A percentile compares a stretch with the other conserved stretches of the same genome.
Conservation (phyloP, 1,140 invertebrate species). For the Andrena cerasifolii region DNA sequence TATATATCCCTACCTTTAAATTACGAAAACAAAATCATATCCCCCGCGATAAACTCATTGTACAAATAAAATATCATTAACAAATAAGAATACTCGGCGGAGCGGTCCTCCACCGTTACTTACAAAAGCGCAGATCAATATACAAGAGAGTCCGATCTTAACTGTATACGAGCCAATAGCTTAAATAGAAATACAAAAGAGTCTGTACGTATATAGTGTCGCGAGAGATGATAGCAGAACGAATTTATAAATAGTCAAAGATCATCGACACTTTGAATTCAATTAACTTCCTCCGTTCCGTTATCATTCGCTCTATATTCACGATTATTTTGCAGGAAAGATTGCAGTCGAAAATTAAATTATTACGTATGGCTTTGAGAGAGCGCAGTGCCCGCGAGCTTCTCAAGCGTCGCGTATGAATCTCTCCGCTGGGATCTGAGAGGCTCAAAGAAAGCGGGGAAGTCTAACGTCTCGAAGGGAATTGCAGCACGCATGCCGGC, state of each 20-base stretch:
- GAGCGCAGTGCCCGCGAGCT: too few species aligned
- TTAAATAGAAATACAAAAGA: constrained; percentile 26
- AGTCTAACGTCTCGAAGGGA: background rate
- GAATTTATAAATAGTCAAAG: background rate
- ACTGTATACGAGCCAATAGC: background rate
- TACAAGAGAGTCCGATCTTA: constrained; percentile 29
- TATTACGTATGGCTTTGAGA: background rate
- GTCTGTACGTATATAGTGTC: background rate
- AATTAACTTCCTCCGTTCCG: constrained; percentile 3
- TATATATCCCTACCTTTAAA: constrained; percentile 4
- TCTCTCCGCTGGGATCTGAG: background rate
- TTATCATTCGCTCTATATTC: constrained; percentile 23
- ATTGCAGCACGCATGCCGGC: background rate
- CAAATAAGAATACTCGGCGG: constrained; percentile 28
- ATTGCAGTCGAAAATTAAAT: constrained; percentile 27
- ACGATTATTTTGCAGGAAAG: background rate
- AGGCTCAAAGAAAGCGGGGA: background rate
- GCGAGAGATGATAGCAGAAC: constrained; percentile 35
- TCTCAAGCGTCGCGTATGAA: background rate
- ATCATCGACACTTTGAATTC: background rate
- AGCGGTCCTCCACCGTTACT: constrained; percentile 1
- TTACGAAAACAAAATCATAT: constrained; percentile 33
- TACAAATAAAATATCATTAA: constrained; percentile 41
- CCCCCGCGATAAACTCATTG: constrained; percentile 10
- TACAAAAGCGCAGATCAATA: constrained; percentile 1